Conservation (phyloP, 1,140 invertebrate species). For the Delia radicum region DNA sequence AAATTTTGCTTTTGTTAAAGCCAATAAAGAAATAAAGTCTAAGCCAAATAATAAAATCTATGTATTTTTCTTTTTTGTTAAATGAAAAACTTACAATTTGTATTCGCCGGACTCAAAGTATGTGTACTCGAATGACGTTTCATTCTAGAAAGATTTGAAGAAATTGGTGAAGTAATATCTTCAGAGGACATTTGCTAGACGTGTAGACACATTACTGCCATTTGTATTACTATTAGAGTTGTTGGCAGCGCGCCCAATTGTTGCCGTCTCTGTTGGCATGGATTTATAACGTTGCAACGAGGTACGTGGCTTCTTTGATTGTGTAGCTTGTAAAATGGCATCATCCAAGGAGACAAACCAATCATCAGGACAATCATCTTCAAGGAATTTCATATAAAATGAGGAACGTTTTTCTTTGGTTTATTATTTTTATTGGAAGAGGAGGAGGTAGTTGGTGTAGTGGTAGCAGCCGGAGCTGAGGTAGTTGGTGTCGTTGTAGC, state of each 20-base stretch:
- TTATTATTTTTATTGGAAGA: neutral
- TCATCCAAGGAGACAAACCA: slow-evolving; percentile 46
- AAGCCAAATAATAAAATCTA: too few relatives aligned
- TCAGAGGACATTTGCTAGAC: too few relatives aligned
- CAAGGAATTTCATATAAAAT: slow-evolving; percentile 51
- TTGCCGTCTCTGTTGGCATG: slow-evolving; percentile 34
- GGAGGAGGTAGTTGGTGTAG: too few relatives aligned
- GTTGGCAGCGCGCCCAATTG: too few relatives aligned
- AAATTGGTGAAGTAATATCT: neutral
- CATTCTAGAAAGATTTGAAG: neutral
- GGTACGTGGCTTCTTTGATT: slow-evolving; percentile 45
- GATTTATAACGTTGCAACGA: slow-evolving; percentile 50
- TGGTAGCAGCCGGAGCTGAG: too few relatives aligned
- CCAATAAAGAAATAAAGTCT: too few relatives aligned
- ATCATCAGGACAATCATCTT: slow-evolving; percentile 47
- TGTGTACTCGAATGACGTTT: slow-evolving; percentile 25
- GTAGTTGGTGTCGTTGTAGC: slow-evolving; percentile 31
- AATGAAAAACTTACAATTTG: slow-evolving; percentile 28
- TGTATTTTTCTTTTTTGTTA: too few relatives aligned
- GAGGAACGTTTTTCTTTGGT: slow-evolving; percentile 44
- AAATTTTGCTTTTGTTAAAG: too few relatives aligned
- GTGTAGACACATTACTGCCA: too few relatives aligned
- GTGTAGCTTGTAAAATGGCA: slow-evolving; percentile 37
- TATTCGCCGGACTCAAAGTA: neutral
- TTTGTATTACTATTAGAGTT: too few relatives aligned